phyloP scores from a whole-genome alignment of 37 sponge, comb jelly and placozoan genomes.

The Spongia lamella region DNA sequence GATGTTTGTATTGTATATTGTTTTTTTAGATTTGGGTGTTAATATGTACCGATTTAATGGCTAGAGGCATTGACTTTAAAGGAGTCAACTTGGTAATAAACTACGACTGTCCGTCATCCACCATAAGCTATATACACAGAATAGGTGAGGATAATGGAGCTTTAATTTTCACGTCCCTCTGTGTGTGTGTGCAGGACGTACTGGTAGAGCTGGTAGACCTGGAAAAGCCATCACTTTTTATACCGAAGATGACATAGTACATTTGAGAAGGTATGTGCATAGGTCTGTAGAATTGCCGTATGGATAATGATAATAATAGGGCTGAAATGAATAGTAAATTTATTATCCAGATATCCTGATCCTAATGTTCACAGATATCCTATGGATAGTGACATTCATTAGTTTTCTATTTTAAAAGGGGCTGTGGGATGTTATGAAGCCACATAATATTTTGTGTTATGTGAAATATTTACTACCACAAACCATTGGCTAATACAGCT shows the following conservation, averaged over 20 bases:
- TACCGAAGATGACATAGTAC: slow-evolving; percentile 83
- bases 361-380: too few relatives aligned
- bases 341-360: too few relatives aligned
- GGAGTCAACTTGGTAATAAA: slow-evolving; percentile 94
- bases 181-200: slow-evolving; percentile 59
- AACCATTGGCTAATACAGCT: too few relatives aligned
- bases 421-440: too few relatives aligned
- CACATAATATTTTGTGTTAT: too few relatives aligned
- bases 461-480: too few relatives aligned
- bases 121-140: slow-evolving; percentile 94
- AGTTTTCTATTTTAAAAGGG: too few relatives aligned
- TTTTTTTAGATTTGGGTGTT: slow-evolving; percentile 77
- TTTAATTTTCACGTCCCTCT: not conserved
- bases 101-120: slow-evolving; percentile 92
- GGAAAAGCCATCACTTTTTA: slow-evolving; percentile 95
- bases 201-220: slow-evolving; percentile 91
- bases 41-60: slow-evolving; percentile 90
- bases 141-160: slow-evolving; percentile 52
- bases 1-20: not conserved
- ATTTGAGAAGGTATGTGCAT: slow-evolving; percentile 81
- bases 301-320: too few relatives aligned
- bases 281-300: too few relatives aligned
- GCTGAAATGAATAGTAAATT: too few relatives aligned
- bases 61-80: slow-evolving; percentile 97
- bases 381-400: too few relatives aligned